Base-by-base conservation (phyloP, 2,113 vertebrate species). In the Spea multiplicata region DNA sequence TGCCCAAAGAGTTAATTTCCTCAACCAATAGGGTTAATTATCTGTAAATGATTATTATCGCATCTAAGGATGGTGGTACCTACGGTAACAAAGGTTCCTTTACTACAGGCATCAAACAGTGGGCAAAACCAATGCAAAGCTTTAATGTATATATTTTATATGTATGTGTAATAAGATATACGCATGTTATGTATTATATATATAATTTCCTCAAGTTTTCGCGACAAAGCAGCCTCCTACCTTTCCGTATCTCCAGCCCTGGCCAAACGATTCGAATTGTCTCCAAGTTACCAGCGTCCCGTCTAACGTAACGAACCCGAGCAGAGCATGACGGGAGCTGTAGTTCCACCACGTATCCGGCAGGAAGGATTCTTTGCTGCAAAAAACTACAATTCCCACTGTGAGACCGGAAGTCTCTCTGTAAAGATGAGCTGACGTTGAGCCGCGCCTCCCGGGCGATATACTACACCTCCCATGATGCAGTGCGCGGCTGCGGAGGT, bases 251-350 rank as follows among this genome's bases (percentile, higher is more conserved):
- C 47, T 50, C 7, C 14, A 1, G 7, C 57, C 67, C 8, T 1
- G 2, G 17, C 14, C 7, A n/a, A 70, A 52, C 16, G 5, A 70
- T 71, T 71, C 49, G 53, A 71, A 71, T 50, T 6, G 68, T 78
- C 47, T 45, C 76, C 76, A 12, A 44, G 76, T 16, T 62, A 65
- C 17, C 59, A 13, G 48, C n/a, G 44, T 70, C 46, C 47, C 67
- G 47, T 47, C 6, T 47, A 16, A 17, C 5, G 10, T 71, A 78
- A 78, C 76, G 67, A 30, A 0, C 47, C 7, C 59, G 65, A 75
- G 71, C 47, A 4, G n/a, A 66, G 83, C 1, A 2, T 82, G 84
- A 6, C 89, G 90, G 88, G 87, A 82, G 83, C 71, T 89, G 86
- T 83, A 87, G 89, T 71, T 66, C 3, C 4, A 0, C 0, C 0